Evolutionary conservation across 2,113 vertebrate species (phyloP).

Genomic region (Piliocolobus tephrosceles): DNA sequence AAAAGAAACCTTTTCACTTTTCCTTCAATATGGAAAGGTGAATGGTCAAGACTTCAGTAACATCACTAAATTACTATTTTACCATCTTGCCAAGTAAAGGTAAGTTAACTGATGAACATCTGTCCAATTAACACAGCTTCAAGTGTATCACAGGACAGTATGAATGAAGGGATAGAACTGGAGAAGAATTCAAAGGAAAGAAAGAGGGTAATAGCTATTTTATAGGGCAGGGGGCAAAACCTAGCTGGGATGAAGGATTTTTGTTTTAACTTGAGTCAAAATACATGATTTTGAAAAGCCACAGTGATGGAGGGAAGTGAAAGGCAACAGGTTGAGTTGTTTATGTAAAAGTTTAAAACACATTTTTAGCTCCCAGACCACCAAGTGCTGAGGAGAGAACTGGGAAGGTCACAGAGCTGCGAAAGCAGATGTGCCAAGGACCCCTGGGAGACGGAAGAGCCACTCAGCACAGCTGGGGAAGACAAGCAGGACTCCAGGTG

Average conservation of each 20-base stretch:
- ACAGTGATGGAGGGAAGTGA: neutral
- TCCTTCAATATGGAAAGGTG: neutral
- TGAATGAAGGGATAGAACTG: neutral
- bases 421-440: neutral
- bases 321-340: slow-evolving; percentile 1
- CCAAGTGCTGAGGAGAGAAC: neutral
- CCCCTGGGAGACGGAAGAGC: neutral
- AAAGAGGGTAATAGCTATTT: neutral
- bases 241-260: neutral
- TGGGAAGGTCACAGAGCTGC: neutral
- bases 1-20: slow-evolving; percentile 30
- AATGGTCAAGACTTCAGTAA: neutral
- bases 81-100: neutral
- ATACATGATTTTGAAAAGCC: slow-evolving; percentile 56
- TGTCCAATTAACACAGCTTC: neutral
- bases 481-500: neutral
- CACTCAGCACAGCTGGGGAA: neutral
- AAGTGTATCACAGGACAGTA: neutral
- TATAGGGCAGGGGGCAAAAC: neutral
- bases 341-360: neutral
- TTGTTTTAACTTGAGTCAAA: slow-evolving; percentile 18
- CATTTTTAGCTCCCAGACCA: slow-evolving; percentile 11
- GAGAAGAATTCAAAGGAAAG: neutral
- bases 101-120: neutral
- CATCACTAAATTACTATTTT: neutral